A percentile compares a stretch with the other conserved stretches of the same genome.
Conservation (phyloP, 2,797 vertebrate genomes). For the Sebastes glaucus region DNA sequence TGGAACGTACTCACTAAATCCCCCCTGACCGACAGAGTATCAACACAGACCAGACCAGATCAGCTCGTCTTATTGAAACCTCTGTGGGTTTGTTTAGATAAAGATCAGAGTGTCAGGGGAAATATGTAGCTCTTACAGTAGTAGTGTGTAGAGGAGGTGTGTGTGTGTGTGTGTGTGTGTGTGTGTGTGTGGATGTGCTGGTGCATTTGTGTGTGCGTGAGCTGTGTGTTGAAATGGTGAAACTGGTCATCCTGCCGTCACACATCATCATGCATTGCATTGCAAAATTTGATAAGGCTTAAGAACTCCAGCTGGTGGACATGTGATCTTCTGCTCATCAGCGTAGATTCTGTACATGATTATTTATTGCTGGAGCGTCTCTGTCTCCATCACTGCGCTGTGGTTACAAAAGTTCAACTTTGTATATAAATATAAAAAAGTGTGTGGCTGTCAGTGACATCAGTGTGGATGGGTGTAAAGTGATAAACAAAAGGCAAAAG, state of each 20-base stretch:
- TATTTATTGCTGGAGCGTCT: background rate
- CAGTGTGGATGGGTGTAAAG: background rate
- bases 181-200: background rate
- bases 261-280: background rate
- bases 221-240: background rate
- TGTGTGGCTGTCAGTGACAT: background rate
- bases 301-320: background rate
- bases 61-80: constrained; percentile 35
- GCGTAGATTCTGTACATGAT: background rate
- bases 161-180: background rate
- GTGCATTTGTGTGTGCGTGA: background rate
- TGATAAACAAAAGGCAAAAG: background rate
- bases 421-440: background rate
- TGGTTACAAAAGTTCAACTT: background rate
- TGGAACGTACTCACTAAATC: constrained; percentile 53
- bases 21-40: constrained; percentile 17
- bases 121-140: constrained; percentile 9
- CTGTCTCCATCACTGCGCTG: background rate
- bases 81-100: constrained; percentile 41
- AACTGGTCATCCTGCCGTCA: background rate
- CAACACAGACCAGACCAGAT: constrained; percentile 14
- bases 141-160: background rate
- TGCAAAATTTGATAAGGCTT: background rate
- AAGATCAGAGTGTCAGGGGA: constrained; percentile 25
- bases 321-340: background rate